Percentiles rank a stretch among this genome's conserved stretches.
Conservation (phyloP, 2,888 invertebrate genomes). For the Elysia crispata region DNA sequence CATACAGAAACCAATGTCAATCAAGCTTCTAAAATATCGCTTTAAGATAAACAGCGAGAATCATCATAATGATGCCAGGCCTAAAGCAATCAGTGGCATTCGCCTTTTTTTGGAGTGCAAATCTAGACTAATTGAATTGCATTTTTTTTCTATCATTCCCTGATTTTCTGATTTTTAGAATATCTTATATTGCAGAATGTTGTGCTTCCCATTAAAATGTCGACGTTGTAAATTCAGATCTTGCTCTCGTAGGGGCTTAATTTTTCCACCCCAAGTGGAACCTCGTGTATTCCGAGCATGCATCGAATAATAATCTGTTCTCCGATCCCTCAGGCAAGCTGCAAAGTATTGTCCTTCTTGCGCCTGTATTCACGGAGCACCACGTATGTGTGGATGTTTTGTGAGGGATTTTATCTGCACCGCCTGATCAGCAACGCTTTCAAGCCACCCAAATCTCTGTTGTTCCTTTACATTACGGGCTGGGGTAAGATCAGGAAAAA, state of each 20-base stretch:
- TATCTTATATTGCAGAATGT: too few species aligned
- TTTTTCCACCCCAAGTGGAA: not conserved
- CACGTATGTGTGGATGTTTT: slow-evolving; percentile 76
- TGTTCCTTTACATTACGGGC: slow-evolving; percentile 66
- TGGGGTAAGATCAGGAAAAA: slow-evolving; percentile 68
- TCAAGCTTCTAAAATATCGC: too few species aligned
- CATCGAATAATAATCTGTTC: not conserved
- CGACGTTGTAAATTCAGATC: not conserved
- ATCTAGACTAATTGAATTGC: too few species aligned
- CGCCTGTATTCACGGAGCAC: slow-evolving; percentile 68
- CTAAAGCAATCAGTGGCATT: too few species aligned
- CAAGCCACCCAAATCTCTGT: slow-evolving; percentile 67
- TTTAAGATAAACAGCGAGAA: too few species aligned
- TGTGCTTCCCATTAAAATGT: too few species aligned
- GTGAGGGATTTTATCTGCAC: slow-evolving; percentile 74
- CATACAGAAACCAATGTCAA: too few species aligned
- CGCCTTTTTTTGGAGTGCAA: too few species aligned
- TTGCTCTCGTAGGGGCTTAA: not conserved
- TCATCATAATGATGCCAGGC: too few species aligned
- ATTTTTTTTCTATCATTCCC: too few species aligned
- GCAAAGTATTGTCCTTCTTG: slow-evolving; percentile 71
- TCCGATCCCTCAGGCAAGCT: slow-evolving; percentile 42
- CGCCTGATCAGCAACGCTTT: slow-evolving; percentile 74
- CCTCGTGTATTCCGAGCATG: not conserved
- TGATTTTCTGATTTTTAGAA: too few species aligned